These are phyloP conservation scores for Myzus persicae DNA, from an alignment of 1,140 invertebrate genomes.

Conservation along the genomic window DNA sequence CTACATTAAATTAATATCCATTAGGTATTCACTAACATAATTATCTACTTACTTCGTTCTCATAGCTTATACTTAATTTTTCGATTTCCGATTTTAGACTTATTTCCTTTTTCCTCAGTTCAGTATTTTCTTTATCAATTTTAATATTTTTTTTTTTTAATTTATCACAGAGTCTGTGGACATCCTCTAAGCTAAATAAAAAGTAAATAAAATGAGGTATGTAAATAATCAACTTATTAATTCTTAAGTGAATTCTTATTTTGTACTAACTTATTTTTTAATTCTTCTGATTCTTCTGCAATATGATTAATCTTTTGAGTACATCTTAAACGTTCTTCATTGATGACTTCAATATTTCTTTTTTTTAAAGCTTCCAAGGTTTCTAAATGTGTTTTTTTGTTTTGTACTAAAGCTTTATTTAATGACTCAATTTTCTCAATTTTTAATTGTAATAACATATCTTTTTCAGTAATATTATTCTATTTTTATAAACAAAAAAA, in stretches of 20 bases:
- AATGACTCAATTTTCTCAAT: constrained; percentile 22
- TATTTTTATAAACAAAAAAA: not conserved
- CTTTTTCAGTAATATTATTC: constrained; percentile 36
- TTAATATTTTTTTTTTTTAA: not conserved
- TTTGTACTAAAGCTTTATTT: not conserved
- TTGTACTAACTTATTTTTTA: constrained; percentile 31
- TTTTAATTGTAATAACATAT: constrained; percentile 34
- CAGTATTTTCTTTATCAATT: not conserved
- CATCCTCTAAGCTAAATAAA: constrained; percentile 11
- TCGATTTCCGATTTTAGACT: not conserved
- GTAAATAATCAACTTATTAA: not conserved
- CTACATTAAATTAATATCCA: not conserved
- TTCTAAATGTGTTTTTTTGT: constrained; percentile 35
- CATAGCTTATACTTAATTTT: not conserved
- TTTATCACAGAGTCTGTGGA: not conserved
- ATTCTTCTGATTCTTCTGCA: not conserved
- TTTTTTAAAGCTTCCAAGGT: not conserved
- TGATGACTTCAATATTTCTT: not conserved
- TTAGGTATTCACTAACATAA: not conserved
- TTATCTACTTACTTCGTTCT: constrained; percentile 25
- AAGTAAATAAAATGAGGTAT: not conserved
- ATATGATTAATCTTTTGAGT: not conserved
- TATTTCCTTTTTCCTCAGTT: not conserved
- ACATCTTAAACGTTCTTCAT: constrained; percentile 29
- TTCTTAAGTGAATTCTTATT: not conserved